Evolutionary conservation across 2,113 vertebrate genomes (phyloP).

Genomic region (Rattus rattus): DNA sequence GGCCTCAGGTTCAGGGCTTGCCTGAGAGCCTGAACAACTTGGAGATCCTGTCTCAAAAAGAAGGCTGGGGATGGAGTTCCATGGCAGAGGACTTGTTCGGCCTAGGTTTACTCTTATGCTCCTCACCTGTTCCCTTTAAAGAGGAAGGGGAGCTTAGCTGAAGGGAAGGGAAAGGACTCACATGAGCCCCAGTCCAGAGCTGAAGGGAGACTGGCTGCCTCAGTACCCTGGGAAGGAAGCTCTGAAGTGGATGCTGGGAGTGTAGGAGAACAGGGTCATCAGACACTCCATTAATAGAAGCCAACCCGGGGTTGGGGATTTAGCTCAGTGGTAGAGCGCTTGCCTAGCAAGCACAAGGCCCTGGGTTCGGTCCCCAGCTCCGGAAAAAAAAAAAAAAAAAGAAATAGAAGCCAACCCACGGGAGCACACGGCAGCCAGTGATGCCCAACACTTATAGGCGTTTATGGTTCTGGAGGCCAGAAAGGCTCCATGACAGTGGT

Average conservation of each 20-base stretch:
- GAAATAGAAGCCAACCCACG: too few relatives aligned
- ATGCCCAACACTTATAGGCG: background rate
- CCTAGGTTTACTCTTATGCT: background rate
- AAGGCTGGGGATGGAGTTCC: background rate
- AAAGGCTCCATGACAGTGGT: background rate
- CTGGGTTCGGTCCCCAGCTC: too few relatives aligned
- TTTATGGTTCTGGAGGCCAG: background rate
- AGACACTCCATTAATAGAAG: background rate
- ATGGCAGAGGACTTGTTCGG: background rate
- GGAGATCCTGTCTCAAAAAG: background rate
- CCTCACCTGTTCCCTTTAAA: background rate
- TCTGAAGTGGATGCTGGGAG: background rate
- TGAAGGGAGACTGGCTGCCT: background rate
- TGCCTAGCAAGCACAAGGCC: too few relatives aligned
- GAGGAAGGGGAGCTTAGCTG: background rate
- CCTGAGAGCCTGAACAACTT: background rate
- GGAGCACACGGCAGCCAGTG: accelerated
- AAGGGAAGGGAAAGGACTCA: background rate
- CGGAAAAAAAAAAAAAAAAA: too few relatives aligned
- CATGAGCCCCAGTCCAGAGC: accelerated
- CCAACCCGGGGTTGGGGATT: too few relatives aligned
- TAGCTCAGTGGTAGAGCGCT: too few relatives aligned
- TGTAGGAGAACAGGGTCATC: background rate
- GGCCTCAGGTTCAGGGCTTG: background rate
- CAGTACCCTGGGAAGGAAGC: too few relatives aligned